These are phyloP conservation scores for Peromyscus nudipes DNA, from an alignment of 2,797 vertebrate species.

Conservation along the genomic window DNA sequence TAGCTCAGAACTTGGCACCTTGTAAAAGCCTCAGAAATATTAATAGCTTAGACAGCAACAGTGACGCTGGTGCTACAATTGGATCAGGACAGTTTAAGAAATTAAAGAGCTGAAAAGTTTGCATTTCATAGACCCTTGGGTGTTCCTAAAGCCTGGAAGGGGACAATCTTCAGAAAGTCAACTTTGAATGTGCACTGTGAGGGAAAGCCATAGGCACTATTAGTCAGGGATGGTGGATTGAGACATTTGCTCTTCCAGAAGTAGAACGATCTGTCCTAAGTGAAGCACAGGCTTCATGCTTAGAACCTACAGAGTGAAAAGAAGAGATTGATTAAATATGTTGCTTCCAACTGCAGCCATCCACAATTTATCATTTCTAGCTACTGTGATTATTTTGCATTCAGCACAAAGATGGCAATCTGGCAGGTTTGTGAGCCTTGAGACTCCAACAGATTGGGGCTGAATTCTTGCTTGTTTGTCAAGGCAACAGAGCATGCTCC, in stretches of 20 bases:
- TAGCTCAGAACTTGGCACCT: background rate
- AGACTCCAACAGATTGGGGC: slow-evolving; percentile 81
- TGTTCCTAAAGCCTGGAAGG: background rate
- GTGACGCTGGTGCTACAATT: background rate
- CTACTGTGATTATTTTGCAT: slow-evolving; percentile 79
- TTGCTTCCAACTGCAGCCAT: slow-evolving; percentile 63
- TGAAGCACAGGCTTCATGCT: slow-evolving; percentile 34
- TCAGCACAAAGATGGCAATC: slow-evolving; percentile 80
- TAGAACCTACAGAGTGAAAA: slow-evolving; percentile 62
- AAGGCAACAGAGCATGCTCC: slow-evolving; percentile 77
- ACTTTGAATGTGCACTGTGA: background rate
- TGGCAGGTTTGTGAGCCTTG: slow-evolving; percentile 79
- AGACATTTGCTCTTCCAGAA: background rate
- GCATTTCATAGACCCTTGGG: background rate
- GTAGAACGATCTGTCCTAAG: background rate
- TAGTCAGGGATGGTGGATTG: background rate
- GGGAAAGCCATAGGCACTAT: background rate
- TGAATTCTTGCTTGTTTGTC: slow-evolving; percentile 81
- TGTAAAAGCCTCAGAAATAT: background rate
- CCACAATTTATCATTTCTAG: slow-evolving; percentile 79
- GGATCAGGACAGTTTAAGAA: background rate
- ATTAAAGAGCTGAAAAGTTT: background rate
- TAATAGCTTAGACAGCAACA: background rate
- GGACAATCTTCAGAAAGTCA: background rate
- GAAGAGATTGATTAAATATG: slow-evolving; percentile 68